Conservation (phyloP, 2,888 invertebrate genomes). For the Volucella inflata region DNA sequence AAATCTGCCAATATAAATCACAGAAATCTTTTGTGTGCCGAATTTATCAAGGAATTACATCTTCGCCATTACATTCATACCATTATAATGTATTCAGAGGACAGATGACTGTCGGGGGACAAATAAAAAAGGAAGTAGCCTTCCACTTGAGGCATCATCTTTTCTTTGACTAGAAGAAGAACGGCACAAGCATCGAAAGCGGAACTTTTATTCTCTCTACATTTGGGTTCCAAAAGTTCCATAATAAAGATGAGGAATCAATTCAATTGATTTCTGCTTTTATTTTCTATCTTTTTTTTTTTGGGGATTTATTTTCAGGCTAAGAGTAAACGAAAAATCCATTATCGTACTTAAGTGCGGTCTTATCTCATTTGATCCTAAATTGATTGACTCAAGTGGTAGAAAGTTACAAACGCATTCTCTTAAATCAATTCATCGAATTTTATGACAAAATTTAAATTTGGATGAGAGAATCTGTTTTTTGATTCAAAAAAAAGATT, state of each 20-base stretch:
- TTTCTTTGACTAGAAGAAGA: background rate
- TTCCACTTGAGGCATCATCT: slow-evolving; percentile 23
- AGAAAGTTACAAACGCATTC: slow-evolving; percentile 32
- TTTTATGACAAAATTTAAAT: no score
- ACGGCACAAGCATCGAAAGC: background rate
- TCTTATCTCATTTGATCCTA: slow-evolving; percentile 68
- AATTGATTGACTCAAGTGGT: slow-evolving; percentile 71
- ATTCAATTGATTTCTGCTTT: slow-evolving; percentile 58
- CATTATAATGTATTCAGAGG: slow-evolving; percentile 68
- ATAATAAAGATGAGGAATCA: slow-evolving; percentile 65
- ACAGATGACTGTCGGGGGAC: background rate
- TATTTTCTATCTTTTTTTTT: slow-evolving; percentile 21
- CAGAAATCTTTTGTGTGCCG: slow-evolving; percentile 56
- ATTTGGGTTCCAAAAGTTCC: slow-evolving; percentile 57
- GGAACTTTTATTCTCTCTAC: slow-evolving; percentile 51
- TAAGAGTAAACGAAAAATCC: slow-evolving; percentile 66
- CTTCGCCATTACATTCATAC: slow-evolving; percentile 29
- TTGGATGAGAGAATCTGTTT: no score
- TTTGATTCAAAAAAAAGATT: no score
- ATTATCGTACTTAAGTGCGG: slow-evolving; percentile 72
- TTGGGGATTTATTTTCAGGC: background rate
- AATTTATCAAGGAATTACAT: slow-evolving; percentile 44
- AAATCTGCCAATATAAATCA: slow-evolving; percentile 70
- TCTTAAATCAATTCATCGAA: slow-evolving; percentile 4
- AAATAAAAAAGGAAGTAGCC: slow-evolving; percentile 16